Conservation (phyloP, 2,113 vertebrate genomes). For the Glareola pratincola region DNA sequence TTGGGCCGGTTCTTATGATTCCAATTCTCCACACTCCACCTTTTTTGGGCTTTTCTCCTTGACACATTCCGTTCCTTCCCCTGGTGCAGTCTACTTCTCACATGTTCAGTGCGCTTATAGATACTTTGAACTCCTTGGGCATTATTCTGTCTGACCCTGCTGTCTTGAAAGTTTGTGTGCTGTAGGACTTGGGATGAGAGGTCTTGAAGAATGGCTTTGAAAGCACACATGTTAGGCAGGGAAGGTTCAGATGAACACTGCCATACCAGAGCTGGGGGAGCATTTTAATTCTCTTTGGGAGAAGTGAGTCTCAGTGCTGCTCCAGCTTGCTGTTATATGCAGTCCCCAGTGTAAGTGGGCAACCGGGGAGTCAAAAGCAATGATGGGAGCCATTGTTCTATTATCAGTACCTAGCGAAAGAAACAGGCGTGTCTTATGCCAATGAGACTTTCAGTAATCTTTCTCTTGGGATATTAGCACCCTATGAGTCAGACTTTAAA, state of each 20-base stretch:
- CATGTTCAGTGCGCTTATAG: rapidly evolving
- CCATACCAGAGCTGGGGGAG: neutral
- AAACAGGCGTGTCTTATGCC: neutral
- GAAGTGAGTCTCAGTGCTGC: neutral
- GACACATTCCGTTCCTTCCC: neutral
- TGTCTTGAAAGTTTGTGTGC: neutral
- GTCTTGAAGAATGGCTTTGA: neutral
- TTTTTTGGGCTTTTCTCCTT: neutral
- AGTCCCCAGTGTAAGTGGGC: neutral
- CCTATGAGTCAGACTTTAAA: neutral
- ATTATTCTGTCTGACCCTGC: neutral
- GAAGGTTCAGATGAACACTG: neutral
- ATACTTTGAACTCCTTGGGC: neutral
- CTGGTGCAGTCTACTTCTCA: neutral
- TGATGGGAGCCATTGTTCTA: neutral
- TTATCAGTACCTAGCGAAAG: neutral
- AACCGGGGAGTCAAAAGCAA: neutral
- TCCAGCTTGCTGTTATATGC: neutral
- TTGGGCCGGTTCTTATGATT: neutral
- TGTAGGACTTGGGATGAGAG: neutral
- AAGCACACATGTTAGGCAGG: rapidly evolving
- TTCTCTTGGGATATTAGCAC: neutral
- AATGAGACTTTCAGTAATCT: neutral
- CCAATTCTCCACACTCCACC: neutral
- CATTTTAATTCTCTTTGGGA: neutral